Evolutionary conservation across 2,113 vertebrate genomes (phyloP).

Genomic region (Grammatotria lemairii): DNA sequence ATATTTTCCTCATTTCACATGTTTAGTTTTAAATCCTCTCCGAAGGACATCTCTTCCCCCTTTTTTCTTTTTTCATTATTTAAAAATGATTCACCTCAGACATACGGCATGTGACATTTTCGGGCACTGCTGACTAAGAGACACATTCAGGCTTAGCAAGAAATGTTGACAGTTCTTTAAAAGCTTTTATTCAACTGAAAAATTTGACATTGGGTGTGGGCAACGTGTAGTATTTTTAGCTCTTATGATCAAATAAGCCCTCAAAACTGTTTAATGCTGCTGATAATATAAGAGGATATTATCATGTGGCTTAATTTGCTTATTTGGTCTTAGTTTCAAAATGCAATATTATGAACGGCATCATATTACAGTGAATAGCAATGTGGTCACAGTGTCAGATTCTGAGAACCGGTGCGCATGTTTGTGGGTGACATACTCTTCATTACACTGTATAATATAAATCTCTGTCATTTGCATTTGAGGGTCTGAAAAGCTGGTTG

Average conservation of each 20-base stretch:
- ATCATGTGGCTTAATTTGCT: not conserved
- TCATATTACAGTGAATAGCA: not conserved
- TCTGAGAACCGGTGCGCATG: not conserved
- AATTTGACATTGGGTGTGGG: slow-evolving; percentile 2
- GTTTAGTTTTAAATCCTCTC: slow-evolving; percentile 56
- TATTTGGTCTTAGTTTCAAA: not conserved
- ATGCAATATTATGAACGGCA: not conserved
- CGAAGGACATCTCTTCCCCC: slow-evolving; percentile 51
- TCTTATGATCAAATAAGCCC: slow-evolving; percentile 22
- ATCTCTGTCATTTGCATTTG: not conserved
- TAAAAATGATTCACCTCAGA: slow-evolving; percentile 63
- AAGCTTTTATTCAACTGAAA: slow-evolving; percentile 42
- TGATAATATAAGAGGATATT: not conserved
- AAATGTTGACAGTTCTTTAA: slow-evolving; percentile 52
- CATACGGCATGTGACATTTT: slow-evolving; percentile 55
- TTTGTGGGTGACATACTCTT: not conserved
- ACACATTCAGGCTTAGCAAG: slow-evolving; percentile 34
- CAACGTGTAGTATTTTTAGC: slow-evolving; percentile 54
- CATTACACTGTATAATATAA: not conserved
- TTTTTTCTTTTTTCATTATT: slow-evolving; percentile 62
- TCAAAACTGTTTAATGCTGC: slow-evolving; percentile 14
- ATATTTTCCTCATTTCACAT: slow-evolving; percentile 60
- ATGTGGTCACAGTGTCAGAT: not conserved
- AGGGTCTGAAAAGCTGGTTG: not conserved
- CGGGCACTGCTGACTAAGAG: slow-evolving; percentile 48